Evolutionary conservation across 2,797 vertebrate species (phyloP), one percentile per base, ranked within the genome.

Genomic region (Eulemur rubriventer): DNA sequence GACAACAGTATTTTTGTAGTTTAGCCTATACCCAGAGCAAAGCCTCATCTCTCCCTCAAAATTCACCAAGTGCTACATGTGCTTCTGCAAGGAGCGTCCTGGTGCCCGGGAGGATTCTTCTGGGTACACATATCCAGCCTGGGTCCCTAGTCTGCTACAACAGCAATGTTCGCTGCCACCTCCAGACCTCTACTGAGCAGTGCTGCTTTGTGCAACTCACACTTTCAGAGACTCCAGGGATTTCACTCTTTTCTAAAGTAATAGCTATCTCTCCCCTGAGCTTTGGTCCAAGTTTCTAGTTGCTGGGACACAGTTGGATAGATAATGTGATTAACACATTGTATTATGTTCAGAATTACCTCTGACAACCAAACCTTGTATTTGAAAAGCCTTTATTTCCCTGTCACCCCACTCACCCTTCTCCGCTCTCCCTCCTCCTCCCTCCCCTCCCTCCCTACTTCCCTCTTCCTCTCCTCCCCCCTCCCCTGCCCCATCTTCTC

Each of bases 161-260:
- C 10, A 57, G 18, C 43, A 59, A 1, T 13, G 43, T n/a, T 52
- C 59, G 7, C 65, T 84, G 55, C 22, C 30, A 46, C 72, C 80
- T 86, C 69, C 41, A 48, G 6, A 85, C 1, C 1, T 48, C 78
- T 73, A n/a, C 41, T n/a, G 59, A 89, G 55, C 82, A 43, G 10
- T 8, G 17, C 16, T 89, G 12, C 48, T 75, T 38, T 52, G 63
- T 38, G 52, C 57, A 75, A 67, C 14, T 93, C 55, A 38, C 73
- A 81, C 17, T 35, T 55, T 81, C 30, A n/a, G 38, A 88, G 38
- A 30, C n/a, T 93, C 81, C 43, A 28, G 83, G 50, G 48, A 61
- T 82, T 89, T 91, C 35, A 38, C 26, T 55, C 52, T 79, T 93
- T 73, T 46, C 87, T 85, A 91, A 96, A 75, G 92, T 92, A 80